Conservation (phyloP, 2,113 vertebrate species). For the Podilymbus podiceps region DNA sequence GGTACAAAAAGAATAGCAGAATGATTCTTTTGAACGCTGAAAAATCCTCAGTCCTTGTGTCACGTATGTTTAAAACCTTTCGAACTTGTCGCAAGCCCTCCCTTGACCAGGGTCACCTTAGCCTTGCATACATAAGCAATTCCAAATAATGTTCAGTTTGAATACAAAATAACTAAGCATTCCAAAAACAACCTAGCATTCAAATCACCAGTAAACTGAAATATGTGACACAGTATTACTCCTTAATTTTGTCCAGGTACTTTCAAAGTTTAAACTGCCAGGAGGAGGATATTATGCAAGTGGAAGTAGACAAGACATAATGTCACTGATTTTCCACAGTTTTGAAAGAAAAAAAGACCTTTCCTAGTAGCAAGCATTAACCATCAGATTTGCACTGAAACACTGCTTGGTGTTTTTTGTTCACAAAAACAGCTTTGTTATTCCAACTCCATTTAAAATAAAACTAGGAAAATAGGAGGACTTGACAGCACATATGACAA, state of each 20-base stretch:
- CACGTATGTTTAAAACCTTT: not conserved
- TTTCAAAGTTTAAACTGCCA: not conserved
- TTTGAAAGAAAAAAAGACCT: not conserved
- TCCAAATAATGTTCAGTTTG: not conserved
- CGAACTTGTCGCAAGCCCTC: not conserved
- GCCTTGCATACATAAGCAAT: not conserved
- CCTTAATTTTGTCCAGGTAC: not conserved
- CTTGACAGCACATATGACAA: not conserved
- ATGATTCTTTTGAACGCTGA: not conserved
- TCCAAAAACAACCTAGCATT: not conserved
- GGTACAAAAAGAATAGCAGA: not conserved
- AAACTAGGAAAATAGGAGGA: not conserved
- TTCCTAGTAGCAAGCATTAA: not conserved
- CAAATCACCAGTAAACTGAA: not conserved
- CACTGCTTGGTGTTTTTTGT: not conserved
- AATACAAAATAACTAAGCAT: not conserved
- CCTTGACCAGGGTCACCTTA: not conserved
- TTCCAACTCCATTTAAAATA: not conserved
- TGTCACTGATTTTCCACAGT: not conserved
- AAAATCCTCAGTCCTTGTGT: not conserved
- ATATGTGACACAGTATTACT: rapidly evolving
- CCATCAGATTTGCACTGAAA: not conserved
- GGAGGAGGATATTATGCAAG: not conserved
- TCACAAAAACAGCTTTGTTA: not conserved
- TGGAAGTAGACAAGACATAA: not conserved